These are phyloP conservation scores for Lasioglossum vierecki DNA, from an alignment of 2,888 invertebrate genomes.

Conservation along the genomic window DNA sequence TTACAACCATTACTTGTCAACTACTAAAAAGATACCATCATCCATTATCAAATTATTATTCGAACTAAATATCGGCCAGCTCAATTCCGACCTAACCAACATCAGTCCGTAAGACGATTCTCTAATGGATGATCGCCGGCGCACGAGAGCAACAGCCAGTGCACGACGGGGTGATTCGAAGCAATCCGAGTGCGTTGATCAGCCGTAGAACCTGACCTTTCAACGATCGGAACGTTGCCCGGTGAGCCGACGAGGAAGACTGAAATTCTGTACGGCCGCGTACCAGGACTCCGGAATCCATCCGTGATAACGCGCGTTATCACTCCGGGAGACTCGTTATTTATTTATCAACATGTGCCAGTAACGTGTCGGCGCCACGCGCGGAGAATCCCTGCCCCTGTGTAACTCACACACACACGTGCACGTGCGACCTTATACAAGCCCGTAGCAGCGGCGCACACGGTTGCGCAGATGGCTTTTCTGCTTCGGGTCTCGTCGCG, in stretches of 20 bases:
- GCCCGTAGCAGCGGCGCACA: neutral
- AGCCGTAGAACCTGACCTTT: constrained; percentile 3
- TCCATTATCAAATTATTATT: too few species aligned
- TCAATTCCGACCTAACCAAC: neutral
- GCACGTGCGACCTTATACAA: neutral
- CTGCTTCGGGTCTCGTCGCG: constrained; percentile 31
- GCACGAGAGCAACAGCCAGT: neutral
- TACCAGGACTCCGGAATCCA: constrained; percentile 21
- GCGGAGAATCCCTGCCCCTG: constrained; percentile 58
- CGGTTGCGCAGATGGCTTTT: constrained; percentile 50
- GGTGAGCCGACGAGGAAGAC: neutral
- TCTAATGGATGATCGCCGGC: neutral
- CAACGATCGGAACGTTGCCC: neutral
- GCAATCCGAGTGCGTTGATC: neutral
- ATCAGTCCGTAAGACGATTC: neutral
- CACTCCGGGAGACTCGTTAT: constrained; percentile 34
- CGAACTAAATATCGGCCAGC: too few species aligned
- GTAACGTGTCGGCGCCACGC: constrained; percentile 59
- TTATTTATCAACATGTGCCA: constrained; percentile 56
- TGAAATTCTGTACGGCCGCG: neutral
- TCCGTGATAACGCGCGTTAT: constrained; percentile 50
- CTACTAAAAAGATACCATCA: too few species aligned
- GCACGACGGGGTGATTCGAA: neutral
- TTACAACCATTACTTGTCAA: too few species aligned
- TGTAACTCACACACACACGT: constrained; percentile 1